Base-by-base conservation (phyloP, 2,888 invertebrate genomes). In the Drosophila paramelanica region DNA sequence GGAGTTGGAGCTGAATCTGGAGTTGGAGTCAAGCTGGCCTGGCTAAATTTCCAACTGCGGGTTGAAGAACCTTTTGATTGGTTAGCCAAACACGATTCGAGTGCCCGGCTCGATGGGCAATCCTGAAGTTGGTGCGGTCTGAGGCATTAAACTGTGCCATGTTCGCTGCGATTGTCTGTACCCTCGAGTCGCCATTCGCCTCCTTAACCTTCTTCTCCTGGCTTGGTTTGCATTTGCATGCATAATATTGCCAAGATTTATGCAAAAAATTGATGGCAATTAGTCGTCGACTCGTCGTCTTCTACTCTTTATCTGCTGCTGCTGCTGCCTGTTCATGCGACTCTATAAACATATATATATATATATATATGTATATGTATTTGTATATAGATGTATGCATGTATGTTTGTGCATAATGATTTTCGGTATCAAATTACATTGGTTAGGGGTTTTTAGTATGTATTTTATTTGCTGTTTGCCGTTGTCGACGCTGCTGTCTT, bases 61-160 rank as follows among this genome's bases (percentile, higher is more conserved):
- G 89, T 81, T 89, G 86, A 87, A 89, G 85, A 89, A 89, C 89
- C 86, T 89, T 89, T 88, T 89, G 89, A 89, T 87, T 89, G 89
- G 89, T 78, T 81, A 45, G 72, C 67, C 45, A 84, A 67, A 87
- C 81, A 88, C 89, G 80, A 86, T 69, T 66, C 42, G 45, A 50
- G 46, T 42, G 51, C 46, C 14, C 20, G 5, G 72, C 58, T 83
- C 77, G 77, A 81, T 88, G 87, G 87, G 87, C 86, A 89, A 88
- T 88, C 87, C 87, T 79, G 86, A 87, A 87, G 89, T 81, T 77
- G 81, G 86, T 74, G 86, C 77, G 81, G 88, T 51, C 43, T 49
- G 69, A 25, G 67, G 71, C 53, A 62, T 56, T 83, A 74, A 88
- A 86, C 88, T 88, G 83, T 83, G 83, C 83, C 83, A 83, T 77